A percentile compares a stretch with the other conserved stretches of the same genome.
Evolutionary conservation across 37 sponge, comb jelly and placozoan genomes (phyloP).

Genomic region (Halisarca cf. caerulea): DNA sequence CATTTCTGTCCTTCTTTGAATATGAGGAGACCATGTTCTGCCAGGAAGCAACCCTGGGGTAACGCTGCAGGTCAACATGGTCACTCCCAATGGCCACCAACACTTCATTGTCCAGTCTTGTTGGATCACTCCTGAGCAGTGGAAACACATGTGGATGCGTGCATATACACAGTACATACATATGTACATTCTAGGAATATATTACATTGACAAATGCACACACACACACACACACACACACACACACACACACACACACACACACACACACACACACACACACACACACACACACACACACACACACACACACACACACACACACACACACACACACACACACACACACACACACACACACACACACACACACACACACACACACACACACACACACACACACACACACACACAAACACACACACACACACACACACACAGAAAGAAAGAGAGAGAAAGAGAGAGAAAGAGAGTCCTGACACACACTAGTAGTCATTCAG

Average conservation of each 20-base stretch:
- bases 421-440: no score
- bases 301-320: constrained; percentile 12
- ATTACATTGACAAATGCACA: neutral
- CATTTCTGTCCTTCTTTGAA: constrained; percentile 49
- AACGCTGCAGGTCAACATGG: constrained; percentile 18
- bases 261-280: constrained; percentile 18
- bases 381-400: constrained; percentile 28
- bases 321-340: constrained; percentile 20
- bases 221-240: constrained; percentile 25
- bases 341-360: constrained; percentile 32
- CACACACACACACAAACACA: no score
- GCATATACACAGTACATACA: neutral
- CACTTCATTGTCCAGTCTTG: constrained; percentile 68
- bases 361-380: constrained; percentile 32
- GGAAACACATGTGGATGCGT: no score
- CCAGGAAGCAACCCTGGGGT: constrained; percentile 53
- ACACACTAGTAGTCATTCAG: no score
- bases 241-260: constrained; percentile 19
- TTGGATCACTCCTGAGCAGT: constrained; percentile 51
- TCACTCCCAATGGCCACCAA: constrained; percentile 44
- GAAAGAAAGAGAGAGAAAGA: no score
- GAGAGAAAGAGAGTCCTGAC: no score
- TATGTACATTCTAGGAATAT: no score
- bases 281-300: constrained; percentile 24
- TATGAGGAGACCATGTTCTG: constrained; percentile 28